Evolutionary conservation across 1,140 invertebrate genomes (phyloP).

Genomic region (Cecropterus lyciades): DNA sequence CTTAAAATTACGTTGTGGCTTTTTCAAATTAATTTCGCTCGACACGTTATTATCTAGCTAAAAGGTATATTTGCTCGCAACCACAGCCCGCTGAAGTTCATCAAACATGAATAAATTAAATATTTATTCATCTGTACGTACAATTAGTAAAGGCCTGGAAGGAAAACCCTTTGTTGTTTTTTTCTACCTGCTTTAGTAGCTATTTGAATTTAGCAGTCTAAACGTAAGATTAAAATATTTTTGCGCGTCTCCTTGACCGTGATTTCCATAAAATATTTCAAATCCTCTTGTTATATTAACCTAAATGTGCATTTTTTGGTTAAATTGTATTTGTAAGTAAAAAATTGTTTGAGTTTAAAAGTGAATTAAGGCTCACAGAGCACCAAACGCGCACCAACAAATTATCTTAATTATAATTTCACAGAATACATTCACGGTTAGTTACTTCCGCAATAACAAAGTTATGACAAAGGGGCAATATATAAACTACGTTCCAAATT

Average conservation of each 20-base stretch:
- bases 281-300: too few relatives aligned
- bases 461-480: background rate
- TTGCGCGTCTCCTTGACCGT: too few relatives aligned
- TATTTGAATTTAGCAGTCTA: background rate
- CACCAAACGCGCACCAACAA: too few relatives aligned
- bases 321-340: too few relatives aligned
- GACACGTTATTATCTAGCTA: slow-evolving; percentile 3
- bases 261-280: too few relatives aligned
- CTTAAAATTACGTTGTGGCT: slow-evolving; percentile 1
- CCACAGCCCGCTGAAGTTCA: slow-evolving; percentile 5
- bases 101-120: slow-evolving; percentile 11
- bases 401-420: slow-evolving; percentile 4
- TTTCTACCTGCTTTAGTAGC: background rate
- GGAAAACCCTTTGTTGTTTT: background rate
- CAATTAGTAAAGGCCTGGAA: background rate
- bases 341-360: too few relatives aligned
- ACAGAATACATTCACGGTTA: slow-evolving; percentile 5
- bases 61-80: slow-evolving; percentile 5
- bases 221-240: too few relatives aligned
- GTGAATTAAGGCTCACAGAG: too few relatives aligned
- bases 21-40: slow-evolving; percentile 6
- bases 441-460: slow-evolving; percentile 1
- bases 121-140: background rate
- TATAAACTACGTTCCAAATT: background rate
- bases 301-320: too few relatives aligned